phyloP scores from a whole-genome alignment of 1,140 invertebrate species.

The Drosophila sulfurigaster region DNA sequence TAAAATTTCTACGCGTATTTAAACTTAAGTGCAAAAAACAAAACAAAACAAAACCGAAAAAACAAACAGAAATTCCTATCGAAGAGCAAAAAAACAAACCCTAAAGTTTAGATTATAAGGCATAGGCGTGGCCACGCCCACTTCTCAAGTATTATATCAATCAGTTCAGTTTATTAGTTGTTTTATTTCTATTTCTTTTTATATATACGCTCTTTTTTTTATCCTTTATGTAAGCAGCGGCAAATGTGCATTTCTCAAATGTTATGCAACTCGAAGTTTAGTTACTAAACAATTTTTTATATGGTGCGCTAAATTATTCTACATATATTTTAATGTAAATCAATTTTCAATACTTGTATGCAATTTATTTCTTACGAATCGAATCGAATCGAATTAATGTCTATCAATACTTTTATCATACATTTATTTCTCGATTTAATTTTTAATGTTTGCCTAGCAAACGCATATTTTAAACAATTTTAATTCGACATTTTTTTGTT shows the following conservation, averaged over 20 bases:
- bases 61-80: slow-evolving; percentile 62
- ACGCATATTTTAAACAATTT: too few relatives aligned
- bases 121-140: slow-evolving; percentile 56
- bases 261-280: not conserved
- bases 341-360: too few relatives aligned
- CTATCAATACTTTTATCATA: too few relatives aligned
- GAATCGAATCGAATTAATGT: too few relatives aligned
- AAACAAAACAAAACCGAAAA: not conserved
- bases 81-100: slow-evolving; percentile 42
- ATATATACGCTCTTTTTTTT: not conserved
- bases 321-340: too few relatives aligned
- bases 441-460: too few relatives aligned
- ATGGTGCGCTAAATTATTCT: too few relatives aligned
- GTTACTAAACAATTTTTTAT: too few relatives aligned
- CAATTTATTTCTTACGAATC: too few relatives aligned
- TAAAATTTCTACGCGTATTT: slow-evolving; percentile 19
- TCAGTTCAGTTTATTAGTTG: slow-evolving; percentile 29
- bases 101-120: slow-evolving; percentile 39
- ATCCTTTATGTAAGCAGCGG: slow-evolving; percentile 14
- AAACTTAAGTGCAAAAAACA: slow-evolving; percentile 41
- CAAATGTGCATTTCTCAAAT: slow-evolving; percentile 13
- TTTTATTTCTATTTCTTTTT: not conserved
- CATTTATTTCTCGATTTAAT: too few relatives aligned
- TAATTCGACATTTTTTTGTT: too few relatives aligned
- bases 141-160: slow-evolving; percentile 73